These are phyloP conservation scores for Numenius arquata DNA, from an alignment of 2,113 vertebrate species.

Conservation along the genomic window DNA sequence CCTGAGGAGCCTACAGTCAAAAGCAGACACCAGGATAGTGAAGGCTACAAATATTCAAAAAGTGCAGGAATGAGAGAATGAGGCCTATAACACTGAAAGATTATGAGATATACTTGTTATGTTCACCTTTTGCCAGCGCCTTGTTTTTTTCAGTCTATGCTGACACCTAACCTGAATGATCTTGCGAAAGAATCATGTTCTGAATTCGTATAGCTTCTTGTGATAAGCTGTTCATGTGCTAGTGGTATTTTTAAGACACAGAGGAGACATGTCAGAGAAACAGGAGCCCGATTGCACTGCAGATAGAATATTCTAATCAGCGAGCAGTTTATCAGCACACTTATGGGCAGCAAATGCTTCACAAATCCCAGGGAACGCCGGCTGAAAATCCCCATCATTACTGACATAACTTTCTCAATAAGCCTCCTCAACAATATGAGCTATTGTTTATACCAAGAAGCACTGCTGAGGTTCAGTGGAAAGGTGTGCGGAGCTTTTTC, in stretches of 20 bases:
- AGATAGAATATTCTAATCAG: slow-evolving; percentile 56
- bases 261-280: slow-evolving; percentile 20
- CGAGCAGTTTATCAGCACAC: neutral
- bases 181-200: slow-evolving; percentile 32
- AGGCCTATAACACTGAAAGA: neutral
- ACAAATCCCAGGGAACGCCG: neutral
- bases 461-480: neutral
- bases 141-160: slow-evolving; percentile 29
- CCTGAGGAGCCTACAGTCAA: slow-evolving; percentile 17
- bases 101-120: slow-evolving; percentile 50
- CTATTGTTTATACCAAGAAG: slow-evolving; percentile 7
- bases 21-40: neutral
- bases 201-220: slow-evolving; percentile 46
- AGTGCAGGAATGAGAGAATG: neutral
- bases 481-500: neutral
- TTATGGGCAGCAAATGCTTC: slow-evolving; percentile 31
- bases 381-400: slow-evolving; percentile 47
- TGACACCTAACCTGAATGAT: slow-evolving; percentile 42
- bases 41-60: slow-evolving; percentile 29
- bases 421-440: slow-evolving; percentile 46
- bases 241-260: slow-evolving; percentile 46
- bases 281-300: neutral
- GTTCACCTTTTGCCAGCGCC: slow-evolving; percentile 22
- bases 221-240: slow-evolving; percentile 46
- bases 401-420: slow-evolving; percentile 46